Evolutionary conservation across 1,140 invertebrate genomes (phyloP), one percentile per base, ranked within the genome.

Genomic region (Drosophila paulistorum): DNA sequence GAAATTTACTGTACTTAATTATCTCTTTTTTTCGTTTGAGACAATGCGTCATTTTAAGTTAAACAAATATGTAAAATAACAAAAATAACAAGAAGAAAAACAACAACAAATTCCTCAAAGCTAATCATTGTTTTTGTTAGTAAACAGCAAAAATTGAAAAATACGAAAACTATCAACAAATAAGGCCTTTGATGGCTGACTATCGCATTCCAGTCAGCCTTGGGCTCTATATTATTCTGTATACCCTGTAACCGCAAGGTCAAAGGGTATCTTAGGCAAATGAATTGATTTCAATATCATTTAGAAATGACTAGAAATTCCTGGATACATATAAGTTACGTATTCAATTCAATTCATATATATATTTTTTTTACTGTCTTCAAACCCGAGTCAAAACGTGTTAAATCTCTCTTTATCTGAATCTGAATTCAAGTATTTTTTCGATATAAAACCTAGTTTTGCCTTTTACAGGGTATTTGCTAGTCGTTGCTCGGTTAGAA

Each of bases 181-280:
- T 55, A 69, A 81, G 83, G 81, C 73, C 73, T 76, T 37, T 51
- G 57, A 59, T 59, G 72, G 48, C 59, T 45, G 55, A 69, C 65
- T 86, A 86, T 86, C 79, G 67, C 48, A 73, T 77, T 77, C 54
- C 33, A 64, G 42, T 37, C 55, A 66, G 68, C 83, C 83, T 79
- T 87, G 83, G 57, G 76, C 73, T 65, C 68, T 73, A 62, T 79
- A 33, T 51, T 51, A 20, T 51, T 51, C 20, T 11, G 9, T 1
- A 23, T 51, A 51, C 45, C 45, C 45, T 51, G 45, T 51, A 51
- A 11, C 9, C 45, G 9, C 45, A 51, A 51, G 45, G 17, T 20
- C 10, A 5, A 51, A 0, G 17, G 45, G 45, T 23, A 11, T 23
- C 1, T 11, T 23, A 51, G 45, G 10, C 45, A 30, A 30, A 30